A percentile compares a stretch with the other conserved stretches of the same genome.
These are phyloP conservation scores for Caenorhabditis sinica DNA, from an alignment of 2,888 invertebrate genomes.

Conservation along the genomic window DNA sequence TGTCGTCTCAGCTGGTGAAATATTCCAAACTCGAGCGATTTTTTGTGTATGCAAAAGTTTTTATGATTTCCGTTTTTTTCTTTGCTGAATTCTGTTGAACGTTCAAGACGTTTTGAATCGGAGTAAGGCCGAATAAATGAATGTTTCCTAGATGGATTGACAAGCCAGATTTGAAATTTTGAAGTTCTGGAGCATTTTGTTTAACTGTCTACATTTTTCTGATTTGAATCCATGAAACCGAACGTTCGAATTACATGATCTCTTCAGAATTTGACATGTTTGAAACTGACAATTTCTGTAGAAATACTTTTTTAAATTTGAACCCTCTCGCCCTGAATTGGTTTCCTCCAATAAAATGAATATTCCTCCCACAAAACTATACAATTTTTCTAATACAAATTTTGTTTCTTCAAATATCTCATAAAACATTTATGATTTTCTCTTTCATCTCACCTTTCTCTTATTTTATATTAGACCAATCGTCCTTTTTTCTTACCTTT, in stretches of 20 bases:
- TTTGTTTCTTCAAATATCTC: slow-evolving; percentile 12
- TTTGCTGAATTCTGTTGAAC: neutral
- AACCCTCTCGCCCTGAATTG: neutral
- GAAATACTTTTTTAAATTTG: neutral
- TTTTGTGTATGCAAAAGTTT: slow-evolving; percentile 3
- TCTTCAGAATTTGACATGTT: too few species aligned
- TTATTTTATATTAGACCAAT: neutral
- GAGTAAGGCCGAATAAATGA: too few species aligned
- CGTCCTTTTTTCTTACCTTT: neutral
- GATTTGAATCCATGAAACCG: too few species aligned
- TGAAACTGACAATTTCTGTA: neutral
- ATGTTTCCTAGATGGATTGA: too few species aligned
- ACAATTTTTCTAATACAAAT: neutral
- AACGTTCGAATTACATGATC: too few species aligned
- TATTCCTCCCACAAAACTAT: slow-evolving; percentile 6
- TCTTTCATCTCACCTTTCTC: slow-evolving; percentile 10
- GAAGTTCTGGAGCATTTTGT: too few species aligned
- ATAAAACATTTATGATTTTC: slow-evolving; percentile 12
- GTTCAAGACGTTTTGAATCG: neutral
- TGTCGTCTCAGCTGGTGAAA: slow-evolving; percentile 7
- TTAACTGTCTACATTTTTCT: too few species aligned
- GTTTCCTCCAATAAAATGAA: neutral
- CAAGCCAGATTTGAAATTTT: too few species aligned
- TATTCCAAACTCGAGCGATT: neutral
- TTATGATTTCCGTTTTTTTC: neutral